Percentiles rank a stretch among this genome's conserved stretches.
Evolutionary conservation across 2,113 vertebrate genomes (phyloP).

Genomic region (Alaudala cheleensis): DNA sequence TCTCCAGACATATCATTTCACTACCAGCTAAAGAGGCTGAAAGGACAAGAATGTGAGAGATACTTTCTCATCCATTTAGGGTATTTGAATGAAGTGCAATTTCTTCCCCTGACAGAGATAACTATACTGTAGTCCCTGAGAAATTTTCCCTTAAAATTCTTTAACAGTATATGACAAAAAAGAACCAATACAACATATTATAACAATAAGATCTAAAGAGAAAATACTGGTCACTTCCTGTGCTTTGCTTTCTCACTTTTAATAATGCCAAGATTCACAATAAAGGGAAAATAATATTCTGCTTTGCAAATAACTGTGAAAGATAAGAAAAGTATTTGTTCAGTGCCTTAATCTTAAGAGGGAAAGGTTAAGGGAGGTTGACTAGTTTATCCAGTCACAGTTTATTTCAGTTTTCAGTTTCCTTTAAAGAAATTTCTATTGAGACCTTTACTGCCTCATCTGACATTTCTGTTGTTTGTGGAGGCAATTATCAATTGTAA

Average conservation of each 20-base stretch:
- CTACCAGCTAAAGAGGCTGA: not conserved
- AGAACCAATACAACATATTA: not conserved
- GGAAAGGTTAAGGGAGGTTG: not conserved
- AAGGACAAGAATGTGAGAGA: not conserved
- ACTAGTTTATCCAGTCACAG: not conserved
- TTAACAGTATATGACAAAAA: not conserved
- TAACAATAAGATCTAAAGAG: not conserved
- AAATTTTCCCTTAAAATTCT: not conserved
- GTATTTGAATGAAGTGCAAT: not conserved
- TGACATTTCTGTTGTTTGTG: not conserved
- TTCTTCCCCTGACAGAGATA: not conserved
- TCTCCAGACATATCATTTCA: not conserved
- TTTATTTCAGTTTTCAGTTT: not conserved
- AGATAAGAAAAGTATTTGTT: not conserved
- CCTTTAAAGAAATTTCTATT: not conserved
- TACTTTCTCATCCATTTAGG: not conserved
- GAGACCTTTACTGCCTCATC: not conserved
- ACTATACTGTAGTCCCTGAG: not conserved
- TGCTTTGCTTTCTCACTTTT: not conserved
- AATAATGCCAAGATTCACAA: not conserved
- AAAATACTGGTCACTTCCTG: not conserved
- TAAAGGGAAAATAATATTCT: not conserved
- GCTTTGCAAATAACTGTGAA: not conserved
- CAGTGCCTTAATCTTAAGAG: not conserved
- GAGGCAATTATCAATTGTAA: not conserved